Base-by-base conservation (phyloP, 37 sponge, comb jelly and placozoan species). In the Beroe forskalii region DNA sequence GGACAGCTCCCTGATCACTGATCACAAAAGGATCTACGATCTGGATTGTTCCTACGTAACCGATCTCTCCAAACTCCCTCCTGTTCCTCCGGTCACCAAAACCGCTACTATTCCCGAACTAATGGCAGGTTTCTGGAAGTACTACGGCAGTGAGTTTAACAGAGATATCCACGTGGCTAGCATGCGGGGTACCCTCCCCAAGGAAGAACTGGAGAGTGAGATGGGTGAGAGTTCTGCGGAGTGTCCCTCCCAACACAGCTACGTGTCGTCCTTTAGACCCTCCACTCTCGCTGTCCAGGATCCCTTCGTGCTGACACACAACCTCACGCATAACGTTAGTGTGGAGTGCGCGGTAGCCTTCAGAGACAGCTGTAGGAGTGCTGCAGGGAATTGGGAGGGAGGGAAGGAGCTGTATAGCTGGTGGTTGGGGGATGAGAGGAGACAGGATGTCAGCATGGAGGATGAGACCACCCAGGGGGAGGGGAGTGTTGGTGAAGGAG, bases 21-120 rank as follows among this genome's bases (percentile, higher is more conserved):
- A 80, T 1, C 55, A 80, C 55, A 80, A 17, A 14, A 17, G 37
- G 44, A 80, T 80, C 22, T 80, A 80, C 31, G 86, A 80, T 44
- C 55, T 80, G 25, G 86, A 80, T 38, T 80, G 86, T 80, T 80
- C 86, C 28, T 80, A 42, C 35, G 48, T 80, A 3, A 80, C 86
- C 25, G 86, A 80, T 41, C 27, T 69, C 19, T 14, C 19, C 32
- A 69, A 69, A 69, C 72, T 69, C 27, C 86, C 86, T 24, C 17
- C 86, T 6, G 14, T 20, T 4, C 31, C 31, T 23, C n/a, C n/a
- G n/a, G 20, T 30, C 35, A 25, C 86, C 19, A 1, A 17, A 1
- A 22, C 9, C 1, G 43, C 24, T 24, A 30, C 40, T 43, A 44
- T 80, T 80, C 86, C 86, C 4, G 86, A 80, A 2, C 55, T 80